Percentiles rank a stretch among this genome's conserved stretches.
phyloP scores from a whole-genome alignment of 2,113 vertebrate species.

The Albula goreensis region DNA sequence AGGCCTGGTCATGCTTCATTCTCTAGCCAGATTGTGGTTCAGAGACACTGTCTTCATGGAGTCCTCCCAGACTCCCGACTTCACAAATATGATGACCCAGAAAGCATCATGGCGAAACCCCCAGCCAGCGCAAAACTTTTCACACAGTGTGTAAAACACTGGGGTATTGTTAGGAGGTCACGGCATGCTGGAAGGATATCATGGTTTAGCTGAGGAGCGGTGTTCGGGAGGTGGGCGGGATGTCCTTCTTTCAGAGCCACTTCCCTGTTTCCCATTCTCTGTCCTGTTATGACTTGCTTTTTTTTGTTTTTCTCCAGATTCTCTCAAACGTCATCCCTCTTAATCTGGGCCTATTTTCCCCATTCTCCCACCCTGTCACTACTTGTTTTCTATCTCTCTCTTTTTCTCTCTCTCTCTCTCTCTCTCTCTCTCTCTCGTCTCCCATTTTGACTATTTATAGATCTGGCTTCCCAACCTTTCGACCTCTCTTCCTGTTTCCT shows the following conservation, averaged over 20 bases:
- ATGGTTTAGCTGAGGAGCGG: neutral
- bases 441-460: constrained; percentile 61
- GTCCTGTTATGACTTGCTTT: neutral
- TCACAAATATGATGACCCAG: neutral
- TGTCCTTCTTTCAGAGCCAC: neutral
- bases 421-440: constrained; percentile 32
- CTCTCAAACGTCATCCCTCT: neutral
- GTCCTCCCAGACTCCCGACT: neutral
- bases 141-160: neutral
- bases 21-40: neutral
- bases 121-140: neutral
- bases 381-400: neutral
- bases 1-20: neutral
- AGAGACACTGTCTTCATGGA: neutral
- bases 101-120: neutral
- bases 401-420: constrained; percentile 22
- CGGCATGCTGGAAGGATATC: neutral
- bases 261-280: constrained; percentile 5
- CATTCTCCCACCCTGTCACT: neutral
- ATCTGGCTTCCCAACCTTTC: constrained; percentile 46
- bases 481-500: constrained; percentile 66
- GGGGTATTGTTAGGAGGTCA: neutral
- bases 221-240: neutral
- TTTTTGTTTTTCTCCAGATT: neutral
- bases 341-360: neutral